These are phyloP conservation scores for Idaea dimidiata DNA, from an alignment of 2,888 invertebrate species.

Conservation along the genomic window DNA sequence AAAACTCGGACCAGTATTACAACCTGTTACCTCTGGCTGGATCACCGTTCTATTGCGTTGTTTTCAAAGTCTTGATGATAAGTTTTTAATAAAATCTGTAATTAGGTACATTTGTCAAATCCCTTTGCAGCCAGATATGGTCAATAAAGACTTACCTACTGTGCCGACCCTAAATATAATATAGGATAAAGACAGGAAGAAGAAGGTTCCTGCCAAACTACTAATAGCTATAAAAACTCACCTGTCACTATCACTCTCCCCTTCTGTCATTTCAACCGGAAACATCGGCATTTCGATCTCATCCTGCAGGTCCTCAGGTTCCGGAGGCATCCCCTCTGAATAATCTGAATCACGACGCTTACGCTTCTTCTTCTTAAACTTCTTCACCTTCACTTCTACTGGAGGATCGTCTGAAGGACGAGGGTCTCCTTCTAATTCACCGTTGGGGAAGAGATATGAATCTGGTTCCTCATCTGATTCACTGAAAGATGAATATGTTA, in stretches of 20 bases:
- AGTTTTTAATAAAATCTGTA: no score
- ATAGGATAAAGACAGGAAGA: no score
- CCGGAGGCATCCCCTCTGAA: slow-evolving; percentile 11
- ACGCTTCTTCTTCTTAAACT: slow-evolving; percentile 39
- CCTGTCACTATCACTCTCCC: slow-evolving; percentile 58
- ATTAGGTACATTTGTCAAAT: no score
- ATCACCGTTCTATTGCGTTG: no score
- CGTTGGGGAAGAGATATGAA: neutral
- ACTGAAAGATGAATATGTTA: neutral
- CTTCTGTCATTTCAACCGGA: slow-evolving; percentile 48
- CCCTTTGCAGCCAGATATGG: no score
- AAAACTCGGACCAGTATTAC: no score
- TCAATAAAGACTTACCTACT: no score
- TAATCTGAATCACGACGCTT: slow-evolving; percentile 32
- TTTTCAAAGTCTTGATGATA: no score
- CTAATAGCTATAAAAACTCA: neutral
- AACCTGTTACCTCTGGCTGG: no score
- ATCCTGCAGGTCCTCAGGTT: slow-evolving; percentile 30
- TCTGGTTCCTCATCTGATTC: slow-evolving; percentile 1
- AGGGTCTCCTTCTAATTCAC: slow-evolving; percentile 21
- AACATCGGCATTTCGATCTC: slow-evolving; percentile 63
- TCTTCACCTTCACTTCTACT: slow-evolving; percentile 23
- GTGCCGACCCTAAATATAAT: no score
- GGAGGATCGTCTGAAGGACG: slow-evolving; percentile 5
- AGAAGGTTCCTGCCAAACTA: no score